Percentiles rank a stretch among this genome's conserved stretches.
phyloP scores from a whole-genome alignment of 2,113 vertebrate genomes.

The Hemiscyllium ocellatum region DNA sequence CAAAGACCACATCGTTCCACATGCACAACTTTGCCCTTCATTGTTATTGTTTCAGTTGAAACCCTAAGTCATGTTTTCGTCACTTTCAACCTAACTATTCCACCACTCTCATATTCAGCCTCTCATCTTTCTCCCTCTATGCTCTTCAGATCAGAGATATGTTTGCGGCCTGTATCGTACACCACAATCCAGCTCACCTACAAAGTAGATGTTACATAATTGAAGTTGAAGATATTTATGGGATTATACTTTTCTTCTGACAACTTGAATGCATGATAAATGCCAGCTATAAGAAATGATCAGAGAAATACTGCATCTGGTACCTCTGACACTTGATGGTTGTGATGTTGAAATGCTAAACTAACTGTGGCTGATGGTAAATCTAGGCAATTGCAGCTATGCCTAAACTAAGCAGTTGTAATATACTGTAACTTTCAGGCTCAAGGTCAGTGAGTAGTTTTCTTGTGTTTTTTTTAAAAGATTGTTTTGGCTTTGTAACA shows the following conservation, averaged over 20 bases:
- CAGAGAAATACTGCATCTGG: not conserved
- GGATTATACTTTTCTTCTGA: not conserved
- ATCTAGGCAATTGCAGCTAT: not conserved
- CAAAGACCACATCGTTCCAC: not conserved
- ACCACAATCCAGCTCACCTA: not conserved
- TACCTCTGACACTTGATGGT: not conserved
- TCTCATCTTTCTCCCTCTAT: too few relatives aligned
- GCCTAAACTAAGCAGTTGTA: not conserved
- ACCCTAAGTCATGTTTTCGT: too few relatives aligned
- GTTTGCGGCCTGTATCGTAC: too few relatives aligned
- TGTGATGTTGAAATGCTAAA: not conserved
- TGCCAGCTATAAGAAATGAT: not conserved
- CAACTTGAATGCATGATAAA: not conserved
- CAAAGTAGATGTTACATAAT: not conserved
- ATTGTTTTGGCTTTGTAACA: not conserved
- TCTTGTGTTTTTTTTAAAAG: not conserved
- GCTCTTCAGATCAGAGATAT: too few relatives aligned
- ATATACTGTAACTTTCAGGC: not conserved
- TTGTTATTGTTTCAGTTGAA: not conserved
- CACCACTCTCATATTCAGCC: too few relatives aligned
- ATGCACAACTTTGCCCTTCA: not conserved
- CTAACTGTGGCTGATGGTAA: not conserved
- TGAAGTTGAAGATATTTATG: not conserved
- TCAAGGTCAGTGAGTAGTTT: not conserved
- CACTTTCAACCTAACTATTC: too few relatives aligned